A percentile compares a stretch with the other conserved stretches of the same genome.
These are phyloP conservation scores for Lerista edwardsae DNA, from an alignment of 2,797 vertebrate species.

Conservation along the genomic window DNA sequence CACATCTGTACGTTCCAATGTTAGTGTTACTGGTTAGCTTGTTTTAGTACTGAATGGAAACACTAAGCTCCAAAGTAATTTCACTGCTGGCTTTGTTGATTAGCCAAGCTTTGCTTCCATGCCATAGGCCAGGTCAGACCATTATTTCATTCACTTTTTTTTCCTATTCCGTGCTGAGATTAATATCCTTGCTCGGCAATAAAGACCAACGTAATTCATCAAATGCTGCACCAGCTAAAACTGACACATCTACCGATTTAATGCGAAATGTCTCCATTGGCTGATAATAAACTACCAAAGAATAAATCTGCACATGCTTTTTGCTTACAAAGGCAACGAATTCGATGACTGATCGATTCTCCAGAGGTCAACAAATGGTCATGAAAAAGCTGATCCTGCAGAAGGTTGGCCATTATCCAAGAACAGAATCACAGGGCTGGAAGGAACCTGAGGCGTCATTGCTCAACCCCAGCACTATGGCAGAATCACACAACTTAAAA, in stretches of 20 bases:
- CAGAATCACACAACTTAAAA: slow-evolving; percentile 3
- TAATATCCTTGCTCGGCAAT: slow-evolving; percentile 5
- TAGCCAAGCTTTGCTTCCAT: background rate
- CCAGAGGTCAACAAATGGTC: slow-evolving; percentile 42
- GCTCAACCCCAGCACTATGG: background rate
- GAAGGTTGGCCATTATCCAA: slow-evolving; percentile 8
- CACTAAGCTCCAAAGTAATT: background rate
- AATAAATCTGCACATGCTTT: slow-evolving; percentile 25
- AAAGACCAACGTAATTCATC: slow-evolving; percentile 17
- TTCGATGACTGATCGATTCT: background rate
- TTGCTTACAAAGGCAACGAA: slow-evolving; percentile 25
- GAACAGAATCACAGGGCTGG: background rate
- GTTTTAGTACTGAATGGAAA: background rate
- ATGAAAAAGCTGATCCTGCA: slow-evolving; percentile 5
- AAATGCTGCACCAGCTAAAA: slow-evolving; percentile 9
- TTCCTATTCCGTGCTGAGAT: background rate
- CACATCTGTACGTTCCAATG: background rate
- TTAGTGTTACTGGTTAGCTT: background rate
- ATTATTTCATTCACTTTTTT: background rate
- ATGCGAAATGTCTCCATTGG: background rate
- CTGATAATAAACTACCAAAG: slow-evolving; percentile 14
- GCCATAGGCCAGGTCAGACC: background rate
- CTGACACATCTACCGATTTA: background rate
- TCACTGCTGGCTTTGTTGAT: background rate
- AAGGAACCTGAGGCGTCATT: background rate